Percentiles rank a stretch among this genome's conserved stretches.
Conservation (phyloP, 2,888 invertebrate species). For the Caenorhabditis doughertyi region DNA sequence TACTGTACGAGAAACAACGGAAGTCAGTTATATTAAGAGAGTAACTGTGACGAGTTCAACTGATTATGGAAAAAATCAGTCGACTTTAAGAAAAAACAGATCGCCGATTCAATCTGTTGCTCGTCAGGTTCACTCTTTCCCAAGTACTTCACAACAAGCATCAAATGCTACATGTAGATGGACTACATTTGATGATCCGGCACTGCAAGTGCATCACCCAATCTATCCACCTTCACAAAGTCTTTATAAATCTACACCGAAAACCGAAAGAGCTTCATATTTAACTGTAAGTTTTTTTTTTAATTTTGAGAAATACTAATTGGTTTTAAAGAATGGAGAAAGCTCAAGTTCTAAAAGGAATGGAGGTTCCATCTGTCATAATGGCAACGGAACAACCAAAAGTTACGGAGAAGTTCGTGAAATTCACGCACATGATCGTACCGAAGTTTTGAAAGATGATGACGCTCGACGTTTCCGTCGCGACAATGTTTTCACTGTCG, state of each 20-base stretch:
- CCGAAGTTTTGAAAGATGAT: constrained; percentile 59
- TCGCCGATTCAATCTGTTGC: constrained; percentile 38
- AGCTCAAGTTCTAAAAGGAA: constrained; percentile 26
- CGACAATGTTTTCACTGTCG: constrained; percentile 69
- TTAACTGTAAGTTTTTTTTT: constrained; percentile 27
- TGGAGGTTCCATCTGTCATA: constrained; percentile 20
- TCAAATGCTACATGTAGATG: constrained; percentile 53
- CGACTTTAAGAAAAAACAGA: constrained; percentile 29
- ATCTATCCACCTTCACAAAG: constrained; percentile 70
- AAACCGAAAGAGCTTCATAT: constrained; percentile 52
- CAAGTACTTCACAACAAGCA: constrained; percentile 35
- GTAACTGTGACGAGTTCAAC: constrained; percentile 62
- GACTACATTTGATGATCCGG: constrained; percentile 62
- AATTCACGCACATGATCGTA: constrained; percentile 69
- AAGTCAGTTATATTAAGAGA: constrained; percentile 77
- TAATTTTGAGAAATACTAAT: not conserved
- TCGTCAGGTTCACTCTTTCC: constrained; percentile 46
- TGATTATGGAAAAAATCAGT: constrained; percentile 26
- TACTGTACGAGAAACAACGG: constrained; percentile 77
- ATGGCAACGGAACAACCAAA: constrained; percentile 19
- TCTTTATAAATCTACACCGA: constrained; percentile 58
- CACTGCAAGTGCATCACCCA: constrained; percentile 68
- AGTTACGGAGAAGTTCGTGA: constrained; percentile 66
- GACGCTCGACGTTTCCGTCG: constrained; percentile 24
- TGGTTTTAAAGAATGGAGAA: constrained; percentile 50